These are phyloP conservation scores for Tupiocoris notatus DNA, from an alignment of 2,888 invertebrate species.

Conservation along the genomic window DNA sequence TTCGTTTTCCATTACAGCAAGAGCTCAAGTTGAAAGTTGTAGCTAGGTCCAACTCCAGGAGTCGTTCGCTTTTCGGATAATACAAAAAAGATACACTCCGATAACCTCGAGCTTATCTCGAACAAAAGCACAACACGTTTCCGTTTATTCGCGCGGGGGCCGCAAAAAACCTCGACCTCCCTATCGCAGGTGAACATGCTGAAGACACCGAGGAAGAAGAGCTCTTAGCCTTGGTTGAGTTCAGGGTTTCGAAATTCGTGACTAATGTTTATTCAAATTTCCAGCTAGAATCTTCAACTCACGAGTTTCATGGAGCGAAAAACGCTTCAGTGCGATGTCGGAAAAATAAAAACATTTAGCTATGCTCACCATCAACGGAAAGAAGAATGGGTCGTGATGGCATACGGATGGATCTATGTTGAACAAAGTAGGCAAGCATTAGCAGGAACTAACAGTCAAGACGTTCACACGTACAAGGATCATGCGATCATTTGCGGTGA, in stretches of 20 bases:
- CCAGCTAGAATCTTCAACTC: not conserved
- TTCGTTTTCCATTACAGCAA: too few species aligned
- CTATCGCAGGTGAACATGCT: not conserved
- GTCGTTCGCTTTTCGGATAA: conserved; percentile 1
- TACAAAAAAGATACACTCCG: conserved; percentile 5
- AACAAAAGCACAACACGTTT: conserved; percentile 4
- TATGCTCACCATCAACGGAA: too few species aligned
- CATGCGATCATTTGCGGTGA: not conserved
- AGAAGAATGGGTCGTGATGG: too few species aligned
- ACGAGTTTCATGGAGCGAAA: not conserved
- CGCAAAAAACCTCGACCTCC: not conserved
- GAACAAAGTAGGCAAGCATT: not conserved
- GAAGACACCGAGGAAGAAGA: not conserved
- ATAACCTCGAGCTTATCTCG: too few species aligned
- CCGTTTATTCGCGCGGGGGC: conserved; percentile 1
- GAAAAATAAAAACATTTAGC: too few species aligned
- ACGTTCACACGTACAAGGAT: not conserved
- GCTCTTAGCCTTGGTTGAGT: not conserved
- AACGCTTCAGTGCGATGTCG: too few species aligned
- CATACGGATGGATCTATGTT: too few species aligned
- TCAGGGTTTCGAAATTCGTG: conserved; percentile 7
- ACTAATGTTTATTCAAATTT: conserved; percentile 23
- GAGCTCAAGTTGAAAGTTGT: too few species aligned
- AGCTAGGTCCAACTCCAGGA: not conserved
- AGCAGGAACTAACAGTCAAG: not conserved